Evolutionary conservation across 92 coral and sea anemone species (phyloP).

Genomic region (Palythoa caribaeorum): DNA sequence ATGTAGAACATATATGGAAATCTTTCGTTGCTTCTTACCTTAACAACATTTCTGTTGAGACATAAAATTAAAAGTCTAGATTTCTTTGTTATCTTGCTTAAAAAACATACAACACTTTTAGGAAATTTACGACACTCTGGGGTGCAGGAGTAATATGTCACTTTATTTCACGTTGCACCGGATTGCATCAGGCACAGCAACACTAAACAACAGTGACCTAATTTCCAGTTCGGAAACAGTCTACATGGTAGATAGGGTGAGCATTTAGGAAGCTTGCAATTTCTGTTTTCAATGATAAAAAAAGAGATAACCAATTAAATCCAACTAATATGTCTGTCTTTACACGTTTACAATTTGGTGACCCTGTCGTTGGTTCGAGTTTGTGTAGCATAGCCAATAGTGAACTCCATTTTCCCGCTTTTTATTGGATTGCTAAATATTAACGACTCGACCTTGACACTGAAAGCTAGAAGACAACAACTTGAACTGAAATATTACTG

Average conservation of each 20-base stretch:
- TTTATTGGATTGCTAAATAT: too few species aligned
- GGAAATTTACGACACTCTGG: background rate
- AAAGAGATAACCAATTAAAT: background rate
- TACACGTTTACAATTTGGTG: too few species aligned
- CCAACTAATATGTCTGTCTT: background rate
- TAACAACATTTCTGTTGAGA: background rate
- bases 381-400: too few species aligned
- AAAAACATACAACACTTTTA: background rate
- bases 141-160: background rate
- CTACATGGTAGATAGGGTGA: background rate
- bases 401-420: too few species aligned
- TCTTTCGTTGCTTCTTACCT: background rate
- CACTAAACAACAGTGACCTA: background rate
- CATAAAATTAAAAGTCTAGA: too few species aligned
- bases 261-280: background rate
- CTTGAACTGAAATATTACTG: too few species aligned
- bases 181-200: background rate
- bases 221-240: background rate
- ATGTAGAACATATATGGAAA: too few species aligned
- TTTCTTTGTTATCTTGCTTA: background rate
- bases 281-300: too few species aligned
- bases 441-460: too few species aligned
- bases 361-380: background rate
- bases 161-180: background rate
- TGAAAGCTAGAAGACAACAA: too few species aligned